These are phyloP conservation scores for Troides oblongomaculatus DNA, from an alignment of 2,888 invertebrate species.

Conservation along the genomic window DNA sequence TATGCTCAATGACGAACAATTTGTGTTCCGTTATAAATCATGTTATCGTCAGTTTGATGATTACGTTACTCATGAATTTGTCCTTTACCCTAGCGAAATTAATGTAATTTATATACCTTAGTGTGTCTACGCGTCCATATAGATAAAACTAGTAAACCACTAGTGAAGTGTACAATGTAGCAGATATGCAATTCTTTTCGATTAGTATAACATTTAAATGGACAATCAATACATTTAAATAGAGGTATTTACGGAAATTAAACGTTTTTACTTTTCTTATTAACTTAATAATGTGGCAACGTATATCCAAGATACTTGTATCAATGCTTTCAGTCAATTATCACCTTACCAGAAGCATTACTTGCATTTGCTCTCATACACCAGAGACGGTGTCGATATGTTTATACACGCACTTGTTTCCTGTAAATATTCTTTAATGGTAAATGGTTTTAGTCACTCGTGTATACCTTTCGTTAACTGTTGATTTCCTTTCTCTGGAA, in stretches of 20 bases:
- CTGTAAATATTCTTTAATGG: constrained; percentile 3
- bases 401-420: constrained; percentile 6
- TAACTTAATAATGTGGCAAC: neutral
- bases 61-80: constrained; percentile 10
- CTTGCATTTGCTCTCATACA: constrained; percentile 18
- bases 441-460: neutral
- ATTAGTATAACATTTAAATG: too few species aligned
- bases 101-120: neutral
- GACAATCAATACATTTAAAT: neutral
- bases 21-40: constrained; percentile 32
- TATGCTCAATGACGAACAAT: constrained; percentile 47
- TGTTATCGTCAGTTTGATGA: neutral
- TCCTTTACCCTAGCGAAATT: neutral
- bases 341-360: constrained; percentile 8
- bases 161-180: neutral
- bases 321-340: constrained; percentile 12
- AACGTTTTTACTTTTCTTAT: neutral
- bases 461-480: neutral
- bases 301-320: neutral
- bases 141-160: neutral
- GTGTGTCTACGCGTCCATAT: neutral
- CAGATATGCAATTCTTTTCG: too few species aligned
- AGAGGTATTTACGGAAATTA: neutral
- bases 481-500: neutral
- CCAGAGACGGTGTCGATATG: constrained; percentile 7